Evolutionary conservation across 2,797 vertebrate genomes (phyloP).

Genomic region (Rhinatrema bivittatum): DNA sequence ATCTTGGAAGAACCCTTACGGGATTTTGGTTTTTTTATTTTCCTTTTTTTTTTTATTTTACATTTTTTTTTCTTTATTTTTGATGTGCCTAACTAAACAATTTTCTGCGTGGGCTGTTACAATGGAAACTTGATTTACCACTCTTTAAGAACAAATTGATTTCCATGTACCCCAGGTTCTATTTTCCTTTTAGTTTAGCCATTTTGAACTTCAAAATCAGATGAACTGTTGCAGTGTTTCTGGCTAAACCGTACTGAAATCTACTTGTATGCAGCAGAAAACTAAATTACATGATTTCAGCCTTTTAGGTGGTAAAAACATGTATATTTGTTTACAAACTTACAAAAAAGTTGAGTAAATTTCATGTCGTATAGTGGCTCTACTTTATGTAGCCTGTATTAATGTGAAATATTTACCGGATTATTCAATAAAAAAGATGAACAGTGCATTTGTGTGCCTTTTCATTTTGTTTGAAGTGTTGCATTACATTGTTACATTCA

Average conservation of each 20-base stretch:
- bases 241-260: conserved; percentile 83
- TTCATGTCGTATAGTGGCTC: conserved; percentile 97
- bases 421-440: conserved; percentile 97
- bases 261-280: conserved; percentile 85
- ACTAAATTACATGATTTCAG: conserved; percentile 85
- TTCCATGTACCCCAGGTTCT: conserved; percentile 80
- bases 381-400: conserved; percentile 99
- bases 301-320: conserved; percentile 94
- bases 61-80: conserved; percentile 41
- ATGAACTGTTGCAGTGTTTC: conserved; percentile 74
- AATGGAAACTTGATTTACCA: conserved; percentile 59
- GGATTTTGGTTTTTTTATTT: conserved; percentile 25
- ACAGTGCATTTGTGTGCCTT: no score
- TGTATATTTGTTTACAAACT: conserved; percentile 98
- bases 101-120: conserved; percentile 74
- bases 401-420: conserved; percentile 99
- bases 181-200: conserved; percentile 91
- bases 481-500: no score
- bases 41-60: conserved; percentile 36
- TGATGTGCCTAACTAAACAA: conserved; percentile 85
- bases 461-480: no score
- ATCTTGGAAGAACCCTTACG: conserved; percentile 55
- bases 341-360: conserved; percentile 94
- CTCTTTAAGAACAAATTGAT: conserved; percentile 81
- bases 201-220: conserved; percentile 82